These are phyloP conservation scores for Mythimna vitellina DNA, from an alignment of 2,888 invertebrate species.

Conservation along the genomic window DNA sequence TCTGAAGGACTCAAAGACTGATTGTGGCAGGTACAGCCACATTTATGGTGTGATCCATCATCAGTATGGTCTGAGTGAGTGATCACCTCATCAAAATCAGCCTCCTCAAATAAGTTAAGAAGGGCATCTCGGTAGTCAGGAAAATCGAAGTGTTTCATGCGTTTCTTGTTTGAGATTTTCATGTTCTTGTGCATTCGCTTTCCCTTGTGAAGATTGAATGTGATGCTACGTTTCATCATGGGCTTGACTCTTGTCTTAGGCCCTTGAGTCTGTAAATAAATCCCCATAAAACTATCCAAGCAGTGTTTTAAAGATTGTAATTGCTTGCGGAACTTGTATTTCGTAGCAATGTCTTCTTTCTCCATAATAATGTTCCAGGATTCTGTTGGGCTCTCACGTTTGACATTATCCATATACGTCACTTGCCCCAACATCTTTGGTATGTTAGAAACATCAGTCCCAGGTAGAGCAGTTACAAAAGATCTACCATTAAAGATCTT, in stretches of 20 bases:
- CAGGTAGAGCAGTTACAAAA: conserved; percentile 71
- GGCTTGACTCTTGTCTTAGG: conserved; percentile 50
- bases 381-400: conserved; percentile 73
- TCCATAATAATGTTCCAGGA: conserved; percentile 83
- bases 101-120: conserved; percentile 77
- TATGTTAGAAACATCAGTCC: conserved; percentile 68
- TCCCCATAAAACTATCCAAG: conserved; percentile 77
- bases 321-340: conserved; percentile 78
- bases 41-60: conserved; percentile 59
- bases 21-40: conserved; percentile 77
- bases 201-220: conserved; percentile 69
- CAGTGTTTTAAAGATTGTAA: conserved; percentile 76
- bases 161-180: conserved; percentile 78
- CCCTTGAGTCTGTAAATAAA: conserved; percentile 70
- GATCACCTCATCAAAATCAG: conserved; percentile 58
- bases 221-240: conserved; percentile 59
- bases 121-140: conserved; percentile 84
- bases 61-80: conserved; percentile 39
- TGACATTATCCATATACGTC: conserved; percentile 69
- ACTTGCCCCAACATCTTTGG: conserved; percentile 71
- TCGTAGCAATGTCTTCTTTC: conserved; percentile 78
- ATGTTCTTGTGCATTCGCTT: conserved; percentile 66
- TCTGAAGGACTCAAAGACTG: conserved; percentile 70
- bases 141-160: conserved; percentile 82
- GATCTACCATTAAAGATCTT: conserved; percentile 81